phyloP scores from a whole-genome alignment of 2,888 invertebrate genomes.

The Drosophila barbarae region DNA sequence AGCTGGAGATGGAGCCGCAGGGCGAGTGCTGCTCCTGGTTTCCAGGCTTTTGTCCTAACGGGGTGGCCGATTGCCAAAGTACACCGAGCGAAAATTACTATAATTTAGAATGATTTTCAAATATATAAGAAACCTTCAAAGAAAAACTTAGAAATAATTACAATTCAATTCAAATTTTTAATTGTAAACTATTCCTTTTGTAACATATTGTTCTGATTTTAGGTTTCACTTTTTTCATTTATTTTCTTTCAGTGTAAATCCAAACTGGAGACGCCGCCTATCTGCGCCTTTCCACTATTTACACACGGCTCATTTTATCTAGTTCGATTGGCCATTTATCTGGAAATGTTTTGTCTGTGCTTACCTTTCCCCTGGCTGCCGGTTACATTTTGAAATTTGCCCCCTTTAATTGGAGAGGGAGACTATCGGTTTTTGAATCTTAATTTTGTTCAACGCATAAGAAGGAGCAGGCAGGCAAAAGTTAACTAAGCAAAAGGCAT shows the following conservation, averaged over 20 bases:
- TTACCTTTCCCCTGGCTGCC: slow-evolving; percentile 1
- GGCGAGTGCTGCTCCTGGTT: neutral
- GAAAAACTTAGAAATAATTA: too few relatives aligned
- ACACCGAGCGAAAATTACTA: neutral
- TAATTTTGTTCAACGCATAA: slow-evolving; percentile 54
- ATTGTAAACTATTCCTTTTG: neutral
- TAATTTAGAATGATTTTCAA: fast-evolving
- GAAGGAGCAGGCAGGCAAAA: slow-evolving; percentile 52
- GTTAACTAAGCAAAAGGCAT: slow-evolving; percentile 59
- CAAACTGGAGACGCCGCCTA: slow-evolving; percentile 46
- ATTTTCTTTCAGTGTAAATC: neutral
- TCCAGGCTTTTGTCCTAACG: slow-evolving; percentile 6
- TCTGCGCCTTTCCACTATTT: slow-evolving; percentile 69
- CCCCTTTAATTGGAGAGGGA: slow-evolving; percentile 54
- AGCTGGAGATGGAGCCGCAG: slow-evolving; percentile 4
- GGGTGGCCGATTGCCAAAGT: slow-evolving; percentile 2
- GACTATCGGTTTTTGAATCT: slow-evolving; percentile 71
- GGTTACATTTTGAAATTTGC: slow-evolving; percentile 16
- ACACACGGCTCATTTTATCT: slow-evolving; percentile 71
- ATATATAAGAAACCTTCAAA: neutral
- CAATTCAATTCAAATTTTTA: neutral
- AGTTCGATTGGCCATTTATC: slow-evolving; percentile 74
- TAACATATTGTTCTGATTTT: fast-evolving
- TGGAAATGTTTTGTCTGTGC: slow-evolving; percentile 46
- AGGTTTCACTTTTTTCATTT: neutral